A percentile compares a stretch with the other conserved stretches of the same genome.
phyloP scores from a whole-genome alignment of 2,113 vertebrate genomes.

The Edolisoma coerulescens region DNA sequence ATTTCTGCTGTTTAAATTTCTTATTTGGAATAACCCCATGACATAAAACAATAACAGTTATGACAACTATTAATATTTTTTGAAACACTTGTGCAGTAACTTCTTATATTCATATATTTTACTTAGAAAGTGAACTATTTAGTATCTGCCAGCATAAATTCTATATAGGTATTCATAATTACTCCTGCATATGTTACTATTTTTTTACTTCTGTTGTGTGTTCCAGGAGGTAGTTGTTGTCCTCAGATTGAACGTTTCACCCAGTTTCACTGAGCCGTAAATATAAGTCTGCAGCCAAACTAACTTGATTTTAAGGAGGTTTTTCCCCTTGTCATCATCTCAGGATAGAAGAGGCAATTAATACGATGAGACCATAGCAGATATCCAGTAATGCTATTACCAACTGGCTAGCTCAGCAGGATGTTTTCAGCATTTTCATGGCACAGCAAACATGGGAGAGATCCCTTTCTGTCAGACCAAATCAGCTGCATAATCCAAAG shows the following conservation, averaged over 20 bases:
- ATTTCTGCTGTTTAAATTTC: neutral
- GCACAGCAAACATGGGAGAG: conserved; percentile 17
- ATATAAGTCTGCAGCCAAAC: neutral
- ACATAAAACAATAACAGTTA: neutral
- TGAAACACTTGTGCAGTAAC: neutral
- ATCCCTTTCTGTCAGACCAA: conserved; percentile 36
- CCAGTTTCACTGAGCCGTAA: neutral
- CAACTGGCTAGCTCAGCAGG: conserved; percentile 50
- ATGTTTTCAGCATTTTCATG: conserved; percentile 64
- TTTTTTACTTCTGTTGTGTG: neutral
- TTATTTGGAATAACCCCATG: neutral
- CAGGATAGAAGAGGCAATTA: conserved; percentile 10
- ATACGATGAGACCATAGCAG: neutral
- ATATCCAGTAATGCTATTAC: conserved; percentile 37
- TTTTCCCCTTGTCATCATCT: neutral
- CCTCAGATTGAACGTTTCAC: neutral
- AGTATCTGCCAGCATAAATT: neutral
- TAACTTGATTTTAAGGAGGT: neutral
- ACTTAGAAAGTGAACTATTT: neutral
- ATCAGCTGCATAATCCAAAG: conserved; percentile 29
- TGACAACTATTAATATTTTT: neutral
- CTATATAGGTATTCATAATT: neutral
- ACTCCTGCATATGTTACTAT: neutral
- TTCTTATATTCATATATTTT: neutral
- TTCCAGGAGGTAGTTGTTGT: neutral